Percentiles rank a stretch among this genome's conserved stretches.
Conservation (phyloP, 2,888 invertebrate genomes). For the Nowickia ferox region DNA sequence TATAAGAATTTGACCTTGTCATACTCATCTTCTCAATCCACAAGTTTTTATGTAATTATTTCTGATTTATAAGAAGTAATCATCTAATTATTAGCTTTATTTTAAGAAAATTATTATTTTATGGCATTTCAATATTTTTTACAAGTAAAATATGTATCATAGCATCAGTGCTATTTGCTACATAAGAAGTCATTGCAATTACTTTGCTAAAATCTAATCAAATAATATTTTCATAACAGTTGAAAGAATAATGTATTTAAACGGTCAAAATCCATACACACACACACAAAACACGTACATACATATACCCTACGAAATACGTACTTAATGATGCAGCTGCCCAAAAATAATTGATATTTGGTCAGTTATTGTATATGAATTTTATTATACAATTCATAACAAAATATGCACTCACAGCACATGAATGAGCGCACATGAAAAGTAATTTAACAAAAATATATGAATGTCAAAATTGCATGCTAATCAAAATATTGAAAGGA, state of each 20-base stretch:
- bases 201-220: background rate
- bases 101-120: no score
- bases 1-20: no score
- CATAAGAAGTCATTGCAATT: no score
- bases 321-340: slow-evolving; percentile 47
- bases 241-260: background rate
- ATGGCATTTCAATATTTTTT: no score
- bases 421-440: slow-evolving; percentile 3
- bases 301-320: background rate
- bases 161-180: no score
- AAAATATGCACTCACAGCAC: slow-evolving; percentile 1
- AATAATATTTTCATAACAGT: slow-evolving; percentile 40
- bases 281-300: background rate
- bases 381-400: slow-evolving; percentile 21
- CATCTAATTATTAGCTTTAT: no score
- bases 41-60: no score
- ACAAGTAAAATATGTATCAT: no score
- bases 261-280: background rate
- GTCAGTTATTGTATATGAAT: slow-evolving; percentile 28
- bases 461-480: slow-evolving; percentile 59
- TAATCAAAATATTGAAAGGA: slow-evolving; percentile 67
- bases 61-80: no score
- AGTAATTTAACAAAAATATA: slow-evolving; percentile 40
- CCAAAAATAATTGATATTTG: slow-evolving; percentile 45
- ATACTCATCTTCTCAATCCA: no score